Evolutionary conservation across 2,113 vertebrate genomes (phyloP).

Genomic region (Chelonoidis abingdonii): DNA sequence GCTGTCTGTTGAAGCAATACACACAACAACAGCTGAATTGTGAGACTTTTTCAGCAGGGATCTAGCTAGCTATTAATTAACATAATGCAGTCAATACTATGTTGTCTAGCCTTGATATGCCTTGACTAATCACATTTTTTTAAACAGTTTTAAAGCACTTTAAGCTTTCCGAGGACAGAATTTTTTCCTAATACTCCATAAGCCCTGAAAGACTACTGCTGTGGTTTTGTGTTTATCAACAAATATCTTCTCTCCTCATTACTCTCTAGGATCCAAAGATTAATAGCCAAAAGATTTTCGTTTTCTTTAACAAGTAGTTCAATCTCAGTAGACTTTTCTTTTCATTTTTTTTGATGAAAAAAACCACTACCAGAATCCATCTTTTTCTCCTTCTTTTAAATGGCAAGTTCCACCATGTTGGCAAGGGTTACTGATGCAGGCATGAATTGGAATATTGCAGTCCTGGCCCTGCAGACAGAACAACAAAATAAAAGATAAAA

Average conservation of each 20-base stretch:
- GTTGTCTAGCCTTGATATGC: constrained; percentile 66
- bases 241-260: background rate
- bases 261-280: background rate
- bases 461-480: constrained; percentile 88
- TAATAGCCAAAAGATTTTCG: background rate
- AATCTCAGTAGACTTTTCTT: background rate
- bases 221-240: background rate
- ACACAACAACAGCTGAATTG: constrained; percentile 69
- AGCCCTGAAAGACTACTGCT: background rate
- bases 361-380: constrained; percentile 91
- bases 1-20: constrained; percentile 67
- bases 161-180: constrained; percentile 32
- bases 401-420: constrained; percentile 93
- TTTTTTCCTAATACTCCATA: constrained; percentile 24
- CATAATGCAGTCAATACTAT: constrained; percentile 62
- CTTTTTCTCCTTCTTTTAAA: constrained; percentile 94
- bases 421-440: constrained; percentile 95
- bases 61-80: constrained; percentile 72
- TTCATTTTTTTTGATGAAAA: background rate
- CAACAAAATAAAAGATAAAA: background rate
- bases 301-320: background rate
- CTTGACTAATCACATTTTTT: constrained; percentile 66
- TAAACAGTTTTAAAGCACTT: constrained; percentile 33
- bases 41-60: constrained; percentile 64
- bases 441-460: constrained; percentile 94